These are phyloP conservation scores for Cantharis nigra DNA, from an alignment of 2,888 invertebrate genomes.

Conservation along the genomic window DNA sequence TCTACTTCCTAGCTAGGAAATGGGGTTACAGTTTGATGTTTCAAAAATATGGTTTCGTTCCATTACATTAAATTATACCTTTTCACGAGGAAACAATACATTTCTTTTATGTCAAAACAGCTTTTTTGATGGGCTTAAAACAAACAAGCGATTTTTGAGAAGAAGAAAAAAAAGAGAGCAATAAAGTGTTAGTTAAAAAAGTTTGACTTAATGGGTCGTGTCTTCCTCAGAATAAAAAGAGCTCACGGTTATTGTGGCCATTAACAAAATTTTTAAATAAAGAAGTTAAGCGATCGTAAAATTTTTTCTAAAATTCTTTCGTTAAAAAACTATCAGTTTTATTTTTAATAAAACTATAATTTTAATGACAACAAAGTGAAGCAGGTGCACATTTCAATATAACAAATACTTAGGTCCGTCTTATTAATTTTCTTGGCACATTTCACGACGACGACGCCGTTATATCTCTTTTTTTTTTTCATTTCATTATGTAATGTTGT, in stretches of 20 bases:
- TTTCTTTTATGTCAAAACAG: slow-evolving; percentile 32
- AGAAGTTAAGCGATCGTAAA: background rate
- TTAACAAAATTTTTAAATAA: background rate
- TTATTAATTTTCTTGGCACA: slow-evolving; percentile 1
- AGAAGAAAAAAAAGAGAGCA: slow-evolving; percentile 2
- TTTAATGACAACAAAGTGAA: background rate
- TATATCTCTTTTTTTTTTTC: background rate
- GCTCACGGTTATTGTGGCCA: background rate
- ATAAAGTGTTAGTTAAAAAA: background rate
- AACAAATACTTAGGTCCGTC: slow-evolving; percentile 3
- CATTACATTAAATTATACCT: slow-evolving; percentile 45
- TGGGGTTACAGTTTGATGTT: slow-evolving; percentile 49
- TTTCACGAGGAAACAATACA: slow-evolving; percentile 34
- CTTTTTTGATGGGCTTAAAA: slow-evolving; percentile 28
- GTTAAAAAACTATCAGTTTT: background rate
- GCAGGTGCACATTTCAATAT: background rate
- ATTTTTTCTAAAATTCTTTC: background rate
- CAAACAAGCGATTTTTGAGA: slow-evolving; percentile 18
- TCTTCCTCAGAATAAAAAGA: background rate
- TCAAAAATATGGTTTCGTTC: slow-evolving; percentile 47
- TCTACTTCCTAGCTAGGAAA: slow-evolving; percentile 40
- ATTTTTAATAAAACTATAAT: slow-evolving; percentile 1
- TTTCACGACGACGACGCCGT: background rate
- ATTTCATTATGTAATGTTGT: background rate
- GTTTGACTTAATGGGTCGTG: slow-evolving; percentile 1